Evolutionary conservation across 2,888 invertebrate species (phyloP).

Genomic region (Drosophila melanocephala): DNA sequence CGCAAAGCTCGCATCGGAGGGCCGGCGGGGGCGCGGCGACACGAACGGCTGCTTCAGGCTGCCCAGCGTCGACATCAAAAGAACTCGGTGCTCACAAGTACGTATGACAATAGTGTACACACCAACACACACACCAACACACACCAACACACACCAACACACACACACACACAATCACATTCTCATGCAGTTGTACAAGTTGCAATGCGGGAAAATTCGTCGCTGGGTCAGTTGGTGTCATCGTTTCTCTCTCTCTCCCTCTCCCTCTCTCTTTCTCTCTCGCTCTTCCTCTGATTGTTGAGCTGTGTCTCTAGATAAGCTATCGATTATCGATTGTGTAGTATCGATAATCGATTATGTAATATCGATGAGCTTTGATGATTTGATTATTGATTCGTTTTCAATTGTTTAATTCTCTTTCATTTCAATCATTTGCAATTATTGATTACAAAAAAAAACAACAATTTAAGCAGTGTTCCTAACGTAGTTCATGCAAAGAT

Average conservation of each 20-base stretch:
- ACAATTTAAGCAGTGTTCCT: neutral
- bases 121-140: slow-evolving; percentile 16
- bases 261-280: neutral
- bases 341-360: neutral
- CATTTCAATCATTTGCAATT: neutral
- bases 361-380: neutral
- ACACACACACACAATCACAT: slow-evolving; percentile 29
- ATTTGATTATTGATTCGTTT: neutral
- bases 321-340: neutral
- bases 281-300: neutral
- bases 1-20: slow-evolving; percentile 93
- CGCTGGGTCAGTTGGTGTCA: slow-evolving; percentile 25
- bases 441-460: neutral
- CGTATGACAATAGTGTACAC: slow-evolving; percentile 67
- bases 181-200: neutral
- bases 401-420: neutral
- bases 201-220: slow-evolving; percentile 42
- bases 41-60: slow-evolving; percentile 90
- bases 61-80: slow-evolving; percentile 86
- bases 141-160: slow-evolving; percentile 18
- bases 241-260: neutral
- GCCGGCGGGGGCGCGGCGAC: slow-evolving; percentile 93
- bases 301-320: neutral
- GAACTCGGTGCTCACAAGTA: slow-evolving; percentile 85
- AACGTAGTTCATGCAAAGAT: neutral